These are phyloP conservation scores for Myotis myotis DNA, from an alignment of 2,797 vertebrate species.

Conservation along the genomic window DNA sequence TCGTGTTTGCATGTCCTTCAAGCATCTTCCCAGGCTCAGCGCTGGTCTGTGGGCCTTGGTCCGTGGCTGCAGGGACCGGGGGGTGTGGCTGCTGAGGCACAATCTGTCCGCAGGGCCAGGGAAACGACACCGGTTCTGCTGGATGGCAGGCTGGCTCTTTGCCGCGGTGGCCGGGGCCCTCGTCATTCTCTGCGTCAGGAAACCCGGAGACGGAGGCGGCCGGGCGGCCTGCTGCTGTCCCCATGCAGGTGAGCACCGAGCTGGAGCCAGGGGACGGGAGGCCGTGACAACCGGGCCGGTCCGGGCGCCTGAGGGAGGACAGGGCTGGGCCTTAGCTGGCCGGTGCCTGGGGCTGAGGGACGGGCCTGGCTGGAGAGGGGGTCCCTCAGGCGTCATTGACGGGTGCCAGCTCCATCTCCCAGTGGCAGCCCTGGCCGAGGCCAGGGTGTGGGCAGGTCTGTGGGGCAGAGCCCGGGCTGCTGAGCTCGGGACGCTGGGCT, in stretches of 20 bases:
- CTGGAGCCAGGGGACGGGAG: neutral
- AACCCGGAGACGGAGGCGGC: rapidly evolving
- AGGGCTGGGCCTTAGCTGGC: neutral
- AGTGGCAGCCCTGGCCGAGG: neutral
- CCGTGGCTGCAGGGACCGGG: neutral
- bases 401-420: neutral
- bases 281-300: neutral
- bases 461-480: neutral
- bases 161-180: rapidly evolving
- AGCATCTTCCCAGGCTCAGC: rapidly evolving
- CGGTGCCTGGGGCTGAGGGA: neutral
- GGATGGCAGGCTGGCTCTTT: neutral
- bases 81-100: no score
- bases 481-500: neutral
- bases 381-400: rapidly evolving
- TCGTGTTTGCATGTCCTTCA: neutral
- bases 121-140: rapidly evolving
- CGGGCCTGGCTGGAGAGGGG: neutral
- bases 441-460: neutral
- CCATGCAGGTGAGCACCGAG: rapidly evolving
- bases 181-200: neutral
- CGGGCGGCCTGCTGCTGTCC: rapidly evolving
- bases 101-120: no score
- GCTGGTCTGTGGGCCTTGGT: neutral
- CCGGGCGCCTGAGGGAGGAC: rapidly evolving